These are phyloP conservation scores for Bradypodion pumilum DNA, from an alignment of 2,797 vertebrate genomes.

Conservation along the genomic window DNA sequence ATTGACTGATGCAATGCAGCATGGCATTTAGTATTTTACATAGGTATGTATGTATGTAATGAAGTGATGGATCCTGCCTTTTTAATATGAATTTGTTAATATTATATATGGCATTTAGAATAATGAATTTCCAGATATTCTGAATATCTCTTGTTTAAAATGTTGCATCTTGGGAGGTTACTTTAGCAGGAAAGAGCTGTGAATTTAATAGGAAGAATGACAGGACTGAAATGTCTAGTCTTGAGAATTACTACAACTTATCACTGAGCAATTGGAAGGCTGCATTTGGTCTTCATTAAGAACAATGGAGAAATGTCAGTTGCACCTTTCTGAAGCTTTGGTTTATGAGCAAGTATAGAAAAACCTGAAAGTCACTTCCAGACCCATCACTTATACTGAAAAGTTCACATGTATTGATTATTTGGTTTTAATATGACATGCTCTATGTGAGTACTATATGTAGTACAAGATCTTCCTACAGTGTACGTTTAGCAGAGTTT, in stretches of 20 bases:
- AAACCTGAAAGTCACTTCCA: not conserved
- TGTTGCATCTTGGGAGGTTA: constrained; percentile 45
- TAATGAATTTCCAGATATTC: constrained; percentile 57
- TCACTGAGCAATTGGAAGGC: constrained; percentile 11
- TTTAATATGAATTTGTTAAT: constrained; percentile 54
- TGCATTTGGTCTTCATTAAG: constrained; percentile 4
- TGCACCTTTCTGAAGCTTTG: not conserved
- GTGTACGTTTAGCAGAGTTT: no score
- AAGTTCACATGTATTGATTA: not conserved
- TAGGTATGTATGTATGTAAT: not conserved
- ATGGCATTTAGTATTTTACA: constrained; percentile 24
- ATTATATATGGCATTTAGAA: constrained; percentile 54
- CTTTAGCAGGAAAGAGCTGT: constrained; percentile 22
- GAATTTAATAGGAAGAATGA: constrained; percentile 48
- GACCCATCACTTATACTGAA: not conserved
- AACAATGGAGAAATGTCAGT: not conserved
- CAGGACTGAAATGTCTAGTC: not conserved
- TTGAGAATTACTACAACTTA: not conserved
- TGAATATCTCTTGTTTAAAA: constrained; percentile 54
- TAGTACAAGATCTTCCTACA: no score
- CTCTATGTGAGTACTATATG: not conserved
- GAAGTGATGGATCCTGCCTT: not conserved
- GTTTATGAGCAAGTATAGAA: not conserved
- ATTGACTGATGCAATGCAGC: constrained; percentile 19
- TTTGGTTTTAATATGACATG: not conserved